These are phyloP conservation scores for Sebastes trivittatus DNA, from an alignment of 2,797 vertebrate species.

Conservation along the genomic window DNA sequence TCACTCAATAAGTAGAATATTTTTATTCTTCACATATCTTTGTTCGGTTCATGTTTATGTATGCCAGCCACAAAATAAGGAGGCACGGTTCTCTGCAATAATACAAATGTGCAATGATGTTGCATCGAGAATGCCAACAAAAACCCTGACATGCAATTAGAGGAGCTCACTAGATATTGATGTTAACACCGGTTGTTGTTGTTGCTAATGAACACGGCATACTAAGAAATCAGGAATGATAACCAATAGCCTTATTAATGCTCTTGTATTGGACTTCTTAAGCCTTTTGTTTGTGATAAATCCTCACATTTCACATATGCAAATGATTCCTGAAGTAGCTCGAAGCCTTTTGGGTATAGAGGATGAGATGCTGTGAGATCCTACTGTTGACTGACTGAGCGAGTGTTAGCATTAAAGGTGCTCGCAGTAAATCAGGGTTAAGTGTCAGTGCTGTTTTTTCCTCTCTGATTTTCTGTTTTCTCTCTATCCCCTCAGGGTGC, in stretches of 20 bases:
- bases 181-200: slow-evolving; percentile 50
- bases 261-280: slow-evolving; percentile 15
- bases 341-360: not conserved
- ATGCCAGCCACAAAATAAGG: slow-evolving; percentile 37
- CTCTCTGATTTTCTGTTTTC: slow-evolving; percentile 53
- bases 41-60: slow-evolving; percentile 41
- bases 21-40: slow-evolving; percentile 28
- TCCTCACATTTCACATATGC: not conserved
- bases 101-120: slow-evolving; percentile 57
- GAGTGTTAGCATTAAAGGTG: slow-evolving; percentile 1
- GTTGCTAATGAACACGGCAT: slow-evolving; percentile 55
- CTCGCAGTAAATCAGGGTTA: slow-evolving; percentile 46
- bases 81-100: slow-evolving; percentile 18
- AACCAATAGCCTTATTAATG: slow-evolving; percentile 21
- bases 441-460: slow-evolving; percentile 47
- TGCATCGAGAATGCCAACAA: slow-evolving; percentile 14
- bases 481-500: slow-evolving; percentile 86
- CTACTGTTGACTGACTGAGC: not conserved
- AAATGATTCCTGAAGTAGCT: slow-evolving; percentile 17
- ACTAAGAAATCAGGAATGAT: slow-evolving; percentile 48
- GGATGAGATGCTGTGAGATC: not conserved
- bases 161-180: slow-evolving; percentile 48
- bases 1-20: slow-evolving; percentile 43
- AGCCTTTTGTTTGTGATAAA: slow-evolving; percentile 21
- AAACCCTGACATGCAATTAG: slow-evolving; percentile 46